Conservation (phyloP, 2,888 invertebrate genomes). For the Cosmopolites sordidus region DNA sequence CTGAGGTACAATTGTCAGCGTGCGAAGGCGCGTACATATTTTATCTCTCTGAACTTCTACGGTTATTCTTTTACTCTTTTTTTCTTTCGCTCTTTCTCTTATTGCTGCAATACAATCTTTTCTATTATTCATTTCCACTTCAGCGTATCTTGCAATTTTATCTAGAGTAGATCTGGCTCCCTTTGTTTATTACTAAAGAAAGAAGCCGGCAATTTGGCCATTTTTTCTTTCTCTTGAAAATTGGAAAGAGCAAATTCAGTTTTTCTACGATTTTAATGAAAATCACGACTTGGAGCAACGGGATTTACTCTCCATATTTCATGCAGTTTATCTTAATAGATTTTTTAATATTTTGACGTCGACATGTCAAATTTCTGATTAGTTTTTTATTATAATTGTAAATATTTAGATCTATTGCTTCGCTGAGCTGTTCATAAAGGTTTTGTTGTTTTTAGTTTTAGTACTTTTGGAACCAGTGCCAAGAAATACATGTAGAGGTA, state of each 20-base stretch:
- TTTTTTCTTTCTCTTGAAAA: conserved; percentile 2
- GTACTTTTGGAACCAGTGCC: too few species aligned
- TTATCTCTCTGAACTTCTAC: conserved; percentile 33
- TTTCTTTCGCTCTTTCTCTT: neutral
- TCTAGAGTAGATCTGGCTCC: conserved; percentile 17
- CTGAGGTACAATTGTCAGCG: conserved; percentile 34
- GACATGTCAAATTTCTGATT: too few species aligned
- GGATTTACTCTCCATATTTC: too few species aligned
- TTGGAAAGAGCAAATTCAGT: conserved; percentile 6
- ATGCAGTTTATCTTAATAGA: too few species aligned
- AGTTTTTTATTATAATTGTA: too few species aligned
- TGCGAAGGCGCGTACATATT: conserved; percentile 35
- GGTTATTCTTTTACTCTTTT: neutral
- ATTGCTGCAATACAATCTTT: conserved; percentile 41
- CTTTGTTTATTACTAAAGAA: conserved; percentile 13
- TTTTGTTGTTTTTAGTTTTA: too few species aligned
- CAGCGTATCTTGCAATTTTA: conserved; percentile 26
- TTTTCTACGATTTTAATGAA: neutral
- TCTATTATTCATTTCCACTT: conserved; percentile 36
- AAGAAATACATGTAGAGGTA: too few species aligned
- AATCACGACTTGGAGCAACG: too few species aligned
- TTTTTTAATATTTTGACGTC: too few species aligned
- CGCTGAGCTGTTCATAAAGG: too few species aligned
- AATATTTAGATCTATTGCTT: too few species aligned
- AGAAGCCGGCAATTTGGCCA: conserved; percentile 9